Evolutionary conservation across 2,113 vertebrate genomes (phyloP), one percentile per base, ranked within the genome.

Genomic region (Ceyx melanurus): DNA sequence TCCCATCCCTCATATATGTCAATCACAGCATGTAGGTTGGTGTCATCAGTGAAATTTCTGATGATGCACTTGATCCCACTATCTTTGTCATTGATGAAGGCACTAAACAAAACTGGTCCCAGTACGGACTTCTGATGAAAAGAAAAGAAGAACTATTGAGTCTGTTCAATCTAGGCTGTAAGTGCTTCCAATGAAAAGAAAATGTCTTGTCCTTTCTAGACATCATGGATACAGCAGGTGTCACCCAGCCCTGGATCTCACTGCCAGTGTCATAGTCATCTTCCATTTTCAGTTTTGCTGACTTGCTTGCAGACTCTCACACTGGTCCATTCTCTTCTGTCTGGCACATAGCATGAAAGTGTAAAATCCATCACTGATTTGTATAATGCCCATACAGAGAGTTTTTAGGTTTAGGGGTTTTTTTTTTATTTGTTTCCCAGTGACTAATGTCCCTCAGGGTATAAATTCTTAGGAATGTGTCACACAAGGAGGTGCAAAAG

Each of bases 251-350:
- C 11, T 37, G 46, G 13, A 26, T 17, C 33, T 66, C 46, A 18
- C 35, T 35, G 46, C 53, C 25, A n/a, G 22, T 35, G 37, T 18
- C 46, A 46, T 15, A 15, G 7, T 75, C 29, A 40, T 56, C 2
- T 7, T 90, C 51, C 82, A 71, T 88, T 91, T 92, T 46, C 73
- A 77, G 67, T 51, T 95, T 85, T 80, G 19, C 51, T 68, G 46
- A 71, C 68, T 93, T 88, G 31, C 51, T 76, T 66, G 48, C 0
- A 0, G 76, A 81, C 33, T 42, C 9, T 89, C 13, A 10, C 11
- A 15, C 16, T 54, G 72, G 72, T 64, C 79, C 60, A 50, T 81
- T 90, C 65, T 53, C 40, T 68, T 23, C 65, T 64, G 79, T 88
- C 76, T 88, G 57, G 50, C 72, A 88, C 76, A 31, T 74, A 66